These are phyloP conservation scores for Xiphophorus hellerii DNA, from an alignment of 2,113 vertebrate species.

Conservation along the genomic window DNA sequence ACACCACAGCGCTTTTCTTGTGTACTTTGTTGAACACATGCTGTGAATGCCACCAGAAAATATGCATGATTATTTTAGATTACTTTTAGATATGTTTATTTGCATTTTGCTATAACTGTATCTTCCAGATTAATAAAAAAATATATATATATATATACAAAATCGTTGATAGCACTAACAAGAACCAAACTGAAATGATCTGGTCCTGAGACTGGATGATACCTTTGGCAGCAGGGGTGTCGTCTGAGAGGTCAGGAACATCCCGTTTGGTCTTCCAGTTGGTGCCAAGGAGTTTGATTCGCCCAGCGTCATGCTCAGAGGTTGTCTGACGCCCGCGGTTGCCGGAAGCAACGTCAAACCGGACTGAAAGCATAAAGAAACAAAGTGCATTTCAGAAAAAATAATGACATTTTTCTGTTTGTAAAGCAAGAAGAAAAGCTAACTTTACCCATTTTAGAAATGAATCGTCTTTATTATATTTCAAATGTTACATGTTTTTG, in stretches of 20 bases:
- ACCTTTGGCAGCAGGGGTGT: slow-evolving; percentile 84
- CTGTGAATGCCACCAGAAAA: slow-evolving; percentile 1
- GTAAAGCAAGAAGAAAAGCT: background rate
- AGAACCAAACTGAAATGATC: background rate
- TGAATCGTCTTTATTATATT: background rate
- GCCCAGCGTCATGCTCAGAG: slow-evolving; percentile 63
- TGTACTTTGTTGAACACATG: slow-evolving; percentile 6
- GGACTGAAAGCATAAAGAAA: slow-evolving; percentile 62
- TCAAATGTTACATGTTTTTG: background rate
- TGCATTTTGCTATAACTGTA: background rate
- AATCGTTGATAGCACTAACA: background rate
- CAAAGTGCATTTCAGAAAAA: background rate
- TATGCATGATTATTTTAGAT: background rate
- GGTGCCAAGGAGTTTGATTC: slow-evolving; percentile 80
- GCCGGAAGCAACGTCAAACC: slow-evolving; percentile 78
- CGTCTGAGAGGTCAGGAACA: slow-evolving; percentile 75
- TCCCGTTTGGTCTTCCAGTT: slow-evolving; percentile 77
- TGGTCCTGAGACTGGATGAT: background rate
- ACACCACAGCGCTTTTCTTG: slow-evolving; percentile 23
- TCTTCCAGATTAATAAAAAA: background rate
- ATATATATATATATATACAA: too few relatives aligned
- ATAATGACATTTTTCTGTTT: background rate
- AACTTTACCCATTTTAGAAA: background rate
- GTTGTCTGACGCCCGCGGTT: slow-evolving; percentile 79
- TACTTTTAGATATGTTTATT: background rate